Conservation (phyloP, 2,888 invertebrate species). For the Drosophila stalkeri region DNA sequence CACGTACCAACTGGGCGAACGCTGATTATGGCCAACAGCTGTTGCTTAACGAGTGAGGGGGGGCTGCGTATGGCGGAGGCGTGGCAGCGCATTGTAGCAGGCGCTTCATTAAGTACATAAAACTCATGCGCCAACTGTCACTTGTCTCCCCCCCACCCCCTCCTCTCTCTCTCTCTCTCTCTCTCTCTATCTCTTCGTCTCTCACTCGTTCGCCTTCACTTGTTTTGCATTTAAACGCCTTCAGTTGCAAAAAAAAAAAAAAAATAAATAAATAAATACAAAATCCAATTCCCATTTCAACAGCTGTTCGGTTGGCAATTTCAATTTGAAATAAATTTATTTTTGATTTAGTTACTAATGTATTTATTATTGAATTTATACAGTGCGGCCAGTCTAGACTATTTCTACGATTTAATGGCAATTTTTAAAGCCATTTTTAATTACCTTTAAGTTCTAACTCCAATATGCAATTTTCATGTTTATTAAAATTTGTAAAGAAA, state of each 20-base stretch:
- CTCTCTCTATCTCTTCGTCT: neutral
- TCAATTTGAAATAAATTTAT: neutral
- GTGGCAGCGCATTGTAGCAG: neutral
- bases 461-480: no score
- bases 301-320: neutral
- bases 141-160: neutral
- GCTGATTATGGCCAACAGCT: slow-evolving; percentile 26
- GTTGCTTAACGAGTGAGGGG: neutral
- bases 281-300: neutral
- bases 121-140: slow-evolving; percentile 8
- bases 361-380: neutral
- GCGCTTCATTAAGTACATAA: slow-evolving; percentile 8
- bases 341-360: neutral
- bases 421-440: neutral
- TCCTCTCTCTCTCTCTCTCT: neutral
- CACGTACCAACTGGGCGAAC: slow-evolving; percentile 33
- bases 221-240: slow-evolving; percentile 5
- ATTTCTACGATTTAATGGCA: neutral
- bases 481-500: no score
- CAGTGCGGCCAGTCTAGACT: neutral
- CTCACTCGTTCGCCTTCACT: neutral
- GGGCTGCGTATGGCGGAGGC: neutral
- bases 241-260: neutral
- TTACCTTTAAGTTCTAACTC: neutral
- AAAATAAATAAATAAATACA: no score